These are phyloP conservation scores for Hozukius guyotensis DNA, from an alignment of 2,797 vertebrate genomes.

Conservation along the genomic window DNA sequence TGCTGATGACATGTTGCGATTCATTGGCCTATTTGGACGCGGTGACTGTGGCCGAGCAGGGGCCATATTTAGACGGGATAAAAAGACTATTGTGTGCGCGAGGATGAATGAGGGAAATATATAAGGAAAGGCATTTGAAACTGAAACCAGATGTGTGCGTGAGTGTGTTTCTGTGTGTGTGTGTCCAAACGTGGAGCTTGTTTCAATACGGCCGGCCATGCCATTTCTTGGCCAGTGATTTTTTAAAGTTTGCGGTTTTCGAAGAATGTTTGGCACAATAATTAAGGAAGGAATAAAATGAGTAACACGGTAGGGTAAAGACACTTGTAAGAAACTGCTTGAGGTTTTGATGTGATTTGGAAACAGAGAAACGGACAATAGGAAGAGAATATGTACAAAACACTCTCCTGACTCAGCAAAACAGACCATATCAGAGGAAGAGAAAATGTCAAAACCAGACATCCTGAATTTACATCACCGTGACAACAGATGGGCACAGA, in stretches of 20 bases:
- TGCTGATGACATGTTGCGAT: conserved; percentile 71
- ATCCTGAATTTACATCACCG: conserved; percentile 63
- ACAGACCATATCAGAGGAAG: conserved; percentile 30
- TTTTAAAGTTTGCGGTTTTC: conserved; percentile 57
- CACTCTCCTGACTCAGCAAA: conserved; percentile 59
- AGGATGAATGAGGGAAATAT: conserved; percentile 72
- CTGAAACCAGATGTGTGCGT: conserved; percentile 81
- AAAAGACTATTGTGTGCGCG: conserved; percentile 79
- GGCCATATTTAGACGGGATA: conserved; percentile 67
- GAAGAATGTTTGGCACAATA: conserved; percentile 67
- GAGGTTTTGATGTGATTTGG: conserved; percentile 38
- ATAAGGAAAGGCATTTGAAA: conserved; percentile 78
- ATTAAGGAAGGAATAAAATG: conserved; percentile 63
- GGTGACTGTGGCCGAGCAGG: conserved; percentile 43
- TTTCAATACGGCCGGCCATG: conserved; percentile 37
- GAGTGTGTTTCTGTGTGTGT: conserved; percentile 30
- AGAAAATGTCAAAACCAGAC: conserved; percentile 61
- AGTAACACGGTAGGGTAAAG: conserved; percentile 47
- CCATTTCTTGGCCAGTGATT: conserved; percentile 45
- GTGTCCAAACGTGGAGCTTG: conserved; percentile 26
- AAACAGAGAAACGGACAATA: conserved; percentile 12
- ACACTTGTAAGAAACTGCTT: conserved; percentile 41
- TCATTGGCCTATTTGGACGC: conserved; percentile 61
- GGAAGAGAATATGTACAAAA: conserved; percentile 16
- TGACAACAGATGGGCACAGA: conserved; percentile 47